A percentile compares a stretch with the other conserved stretches of the same genome.
Conservation (phyloP, 2,797 vertebrate species). For the Falco berigora region DNA sequence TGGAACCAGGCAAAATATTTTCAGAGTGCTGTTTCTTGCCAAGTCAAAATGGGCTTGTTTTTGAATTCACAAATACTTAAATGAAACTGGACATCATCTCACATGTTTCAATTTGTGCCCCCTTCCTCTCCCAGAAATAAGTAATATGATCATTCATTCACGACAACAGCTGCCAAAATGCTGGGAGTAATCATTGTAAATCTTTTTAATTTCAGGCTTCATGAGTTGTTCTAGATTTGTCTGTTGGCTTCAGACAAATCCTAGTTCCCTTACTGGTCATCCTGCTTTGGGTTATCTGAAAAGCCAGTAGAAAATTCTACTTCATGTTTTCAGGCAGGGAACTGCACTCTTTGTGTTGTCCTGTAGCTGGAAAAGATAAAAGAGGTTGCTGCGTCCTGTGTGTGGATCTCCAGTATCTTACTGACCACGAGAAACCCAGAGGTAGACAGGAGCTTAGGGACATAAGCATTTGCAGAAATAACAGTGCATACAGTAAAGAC, state of each 20-base stretch:
- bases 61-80: background rate
- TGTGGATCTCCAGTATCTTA: background rate
- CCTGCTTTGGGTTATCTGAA: background rate
- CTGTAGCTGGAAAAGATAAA: background rate
- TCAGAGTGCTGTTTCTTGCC: background rate
- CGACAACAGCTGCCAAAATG: background rate
- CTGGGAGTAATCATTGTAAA: background rate
- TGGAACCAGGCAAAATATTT: conserved; percentile 1
- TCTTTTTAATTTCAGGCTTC: background rate
- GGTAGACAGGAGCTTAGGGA: background rate
- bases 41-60: background rate
- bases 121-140: background rate
- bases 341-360: background rate
- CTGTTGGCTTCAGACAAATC: background rate
- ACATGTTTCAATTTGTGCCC: background rate
- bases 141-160: background rate
- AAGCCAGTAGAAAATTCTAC: background rate
- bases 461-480: background rate
- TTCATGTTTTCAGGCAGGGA: background rate
- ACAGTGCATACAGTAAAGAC: background rate
- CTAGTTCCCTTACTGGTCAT: background rate
- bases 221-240: background rate
- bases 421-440: background rate
- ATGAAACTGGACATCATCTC: background rate
- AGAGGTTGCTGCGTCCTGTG: background rate